phyloP scores from a whole-genome alignment of 1,140 invertebrate species.

The Saccostrea echinata region DNA sequence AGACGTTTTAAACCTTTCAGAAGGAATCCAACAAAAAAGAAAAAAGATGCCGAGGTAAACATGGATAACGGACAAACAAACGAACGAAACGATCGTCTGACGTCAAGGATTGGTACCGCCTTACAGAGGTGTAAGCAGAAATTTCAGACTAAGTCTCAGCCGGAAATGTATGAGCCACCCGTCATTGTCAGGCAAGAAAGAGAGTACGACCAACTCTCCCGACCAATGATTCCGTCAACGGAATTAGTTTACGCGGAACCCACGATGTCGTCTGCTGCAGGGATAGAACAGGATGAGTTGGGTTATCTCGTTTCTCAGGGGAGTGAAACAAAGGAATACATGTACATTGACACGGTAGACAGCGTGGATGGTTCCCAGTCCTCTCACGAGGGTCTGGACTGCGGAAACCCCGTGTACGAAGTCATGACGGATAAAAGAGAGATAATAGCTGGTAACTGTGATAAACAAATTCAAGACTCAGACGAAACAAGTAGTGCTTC shows the following conservation, averaged over 20 bases:
- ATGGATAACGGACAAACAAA: not conserved
- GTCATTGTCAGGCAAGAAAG: not conserved
- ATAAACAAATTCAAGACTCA: not conserved
- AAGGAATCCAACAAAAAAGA: not conserved
- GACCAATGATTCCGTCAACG: not conserved
- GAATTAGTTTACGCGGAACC: not conserved
- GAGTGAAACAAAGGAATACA: not conserved
- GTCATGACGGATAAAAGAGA: not conserved
- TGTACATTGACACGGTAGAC: not conserved
- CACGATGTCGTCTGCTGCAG: not conserved
- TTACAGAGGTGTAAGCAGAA: slow-evolving; percentile 1
- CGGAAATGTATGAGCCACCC: not conserved
- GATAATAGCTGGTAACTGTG: not conserved
- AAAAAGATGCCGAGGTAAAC: not conserved
- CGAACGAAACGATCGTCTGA: not conserved
- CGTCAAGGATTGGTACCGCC: not conserved
- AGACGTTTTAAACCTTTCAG: not conserved
- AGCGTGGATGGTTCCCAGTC: not conserved
- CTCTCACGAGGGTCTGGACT: not conserved
- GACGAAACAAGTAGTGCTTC: not conserved
- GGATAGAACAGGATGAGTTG: slow-evolving; percentile 1
- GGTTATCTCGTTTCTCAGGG: slow-evolving; percentile 16
- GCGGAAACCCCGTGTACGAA: not conserved
- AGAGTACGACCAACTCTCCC: not conserved
- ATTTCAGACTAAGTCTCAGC: not conserved